A percentile compares a stretch with the other conserved stretches of the same genome.
These are phyloP conservation scores for Eunapius fragilis DNA, from an alignment of 37 sponge, comb jelly and placozoan species.

Conservation along the genomic window DNA sequence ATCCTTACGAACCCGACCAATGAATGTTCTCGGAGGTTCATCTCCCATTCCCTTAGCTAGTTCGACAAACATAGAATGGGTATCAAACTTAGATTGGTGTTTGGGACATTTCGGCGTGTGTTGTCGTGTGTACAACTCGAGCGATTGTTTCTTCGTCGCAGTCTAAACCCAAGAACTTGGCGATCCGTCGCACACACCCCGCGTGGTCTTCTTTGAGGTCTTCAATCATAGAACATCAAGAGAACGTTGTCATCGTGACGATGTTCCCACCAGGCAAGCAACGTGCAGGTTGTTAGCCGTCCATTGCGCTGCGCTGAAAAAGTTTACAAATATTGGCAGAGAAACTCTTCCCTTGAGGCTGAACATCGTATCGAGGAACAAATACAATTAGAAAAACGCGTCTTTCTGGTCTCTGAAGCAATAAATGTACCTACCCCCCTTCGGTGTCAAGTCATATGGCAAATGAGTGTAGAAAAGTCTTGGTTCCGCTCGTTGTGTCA, in stretches of 20 bases:
- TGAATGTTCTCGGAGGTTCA: too few species aligned
- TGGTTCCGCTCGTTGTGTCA: constrained; percentile 2
- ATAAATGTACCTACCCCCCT: constrained; percentile 17
- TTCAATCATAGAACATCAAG: constrained; percentile 31
- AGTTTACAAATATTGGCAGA: not conserved
- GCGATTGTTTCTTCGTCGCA: not conserved
- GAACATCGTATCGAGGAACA: constrained; percentile 4
- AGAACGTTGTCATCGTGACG: constrained; percentile 57
- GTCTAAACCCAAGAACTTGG: constrained; percentile 32
- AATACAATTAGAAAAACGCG: not conserved
- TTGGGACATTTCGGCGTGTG: not conserved
- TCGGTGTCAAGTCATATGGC: not conserved
- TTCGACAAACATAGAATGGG: not conserved
- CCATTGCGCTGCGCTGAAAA: too few species aligned
- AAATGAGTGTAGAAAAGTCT: constrained; percentile 15
- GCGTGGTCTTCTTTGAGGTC: constrained; percentile 48
- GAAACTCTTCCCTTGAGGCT: not conserved
- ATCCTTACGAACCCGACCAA: too few species aligned
- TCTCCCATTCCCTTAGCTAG: too few species aligned
- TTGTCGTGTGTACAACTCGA: not conserved
- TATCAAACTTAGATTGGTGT: not conserved
- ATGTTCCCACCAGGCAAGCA: constrained; percentile 42
- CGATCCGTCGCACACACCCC: constrained; percentile 30
- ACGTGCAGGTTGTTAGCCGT: not conserved
- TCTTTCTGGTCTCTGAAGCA: constrained; percentile 16